Base-by-base conservation (phyloP, 2,888 invertebrate genomes). In the Anoncus sp. region DNA sequence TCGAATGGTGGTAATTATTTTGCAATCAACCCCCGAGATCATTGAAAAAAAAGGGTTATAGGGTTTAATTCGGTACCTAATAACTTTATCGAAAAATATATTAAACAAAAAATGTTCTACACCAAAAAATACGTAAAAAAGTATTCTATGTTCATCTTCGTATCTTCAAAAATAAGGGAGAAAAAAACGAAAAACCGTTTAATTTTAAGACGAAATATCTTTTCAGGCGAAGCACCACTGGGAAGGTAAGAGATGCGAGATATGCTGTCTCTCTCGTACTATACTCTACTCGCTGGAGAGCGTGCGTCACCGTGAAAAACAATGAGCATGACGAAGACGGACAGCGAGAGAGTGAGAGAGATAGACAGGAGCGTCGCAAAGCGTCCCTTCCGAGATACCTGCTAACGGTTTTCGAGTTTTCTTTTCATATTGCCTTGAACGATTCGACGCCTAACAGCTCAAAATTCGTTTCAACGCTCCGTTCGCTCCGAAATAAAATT, bases 341-440 rank as follows among this genome's bases (percentile, higher is more conserved):
- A 31, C 31, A 31, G 31, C 7, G 31, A 31, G 31, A 31, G 31
- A 31, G 31, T 5, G 31, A 31, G 3, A 31, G 31, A 31, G 31
- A 31, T 31, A 3, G 31, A 7, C 7, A 7, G 31, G 31, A 31
- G 4, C 31, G 31, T 7, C 31, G 31, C n/a, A n/a, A n/a, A n/a
- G n/a, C n/a, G n/a, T n/a, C n/a, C n/a, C n/a, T n/a, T n/a, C n/a
- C n/a, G 31, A 31, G 3, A 31, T 31, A 31, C 31, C 31, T 31
- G 31, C 31, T 24, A 24, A 27, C 2, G 14, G 51, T 51, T 51
- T 51, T 51, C 10, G 12, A 12, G 49, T 20, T n/a, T n/a, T n/a
- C n/a, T n/a, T n/a, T n/a, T n/a, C 49, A 49, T 49, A 20, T 20
- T 49, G 49, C 12, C 16, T 49, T 22, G 51, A 22, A 51, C 22